Conservation (phyloP, 2,888 invertebrate genomes). For the Noctua pronuba region DNA sequence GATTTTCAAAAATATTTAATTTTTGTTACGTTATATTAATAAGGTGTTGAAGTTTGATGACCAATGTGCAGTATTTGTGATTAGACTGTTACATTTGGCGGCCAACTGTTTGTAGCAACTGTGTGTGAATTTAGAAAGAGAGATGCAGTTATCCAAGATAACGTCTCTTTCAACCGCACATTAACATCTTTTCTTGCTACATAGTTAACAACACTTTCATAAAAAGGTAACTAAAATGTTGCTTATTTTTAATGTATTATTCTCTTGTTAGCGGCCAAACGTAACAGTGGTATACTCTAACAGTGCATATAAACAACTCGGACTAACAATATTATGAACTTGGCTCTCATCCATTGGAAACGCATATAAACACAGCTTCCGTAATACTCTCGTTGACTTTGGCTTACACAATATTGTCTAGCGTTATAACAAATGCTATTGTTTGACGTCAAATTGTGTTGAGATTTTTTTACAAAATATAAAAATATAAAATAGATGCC, state of each 20-base stretch:
- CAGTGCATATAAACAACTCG: constrained; percentile 51
- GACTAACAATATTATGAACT: constrained; percentile 53
- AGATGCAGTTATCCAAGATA: constrained; percentile 7
- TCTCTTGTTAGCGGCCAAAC: constrained; percentile 22
- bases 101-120: background rate
- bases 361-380: constrained; percentile 74
- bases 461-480: constrained; percentile 7
- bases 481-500: constrained; percentile 15
- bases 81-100: constrained; percentile 44
- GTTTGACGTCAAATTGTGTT: constrained; percentile 43
- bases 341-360: constrained; percentile 69
- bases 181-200: background rate
- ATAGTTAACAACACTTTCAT: background rate
- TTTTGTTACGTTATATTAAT: constrained; percentile 29
- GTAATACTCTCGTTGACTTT: constrained; percentile 86
- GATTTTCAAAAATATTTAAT: constrained; percentile 44
- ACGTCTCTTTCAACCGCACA: constrained; percentile 15
- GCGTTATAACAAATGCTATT: constrained; percentile 69
- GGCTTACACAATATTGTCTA: constrained; percentile 78
- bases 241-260: background rate
- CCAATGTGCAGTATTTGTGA: constrained; percentile 45
- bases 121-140: background rate
- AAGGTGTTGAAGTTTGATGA: constrained; percentile 36
- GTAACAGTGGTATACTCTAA: constrained; percentile 44
- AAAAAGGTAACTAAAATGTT: background rate